phyloP scores from a whole-genome alignment of 2,888 invertebrate species.

The Sipha maydis region DNA sequence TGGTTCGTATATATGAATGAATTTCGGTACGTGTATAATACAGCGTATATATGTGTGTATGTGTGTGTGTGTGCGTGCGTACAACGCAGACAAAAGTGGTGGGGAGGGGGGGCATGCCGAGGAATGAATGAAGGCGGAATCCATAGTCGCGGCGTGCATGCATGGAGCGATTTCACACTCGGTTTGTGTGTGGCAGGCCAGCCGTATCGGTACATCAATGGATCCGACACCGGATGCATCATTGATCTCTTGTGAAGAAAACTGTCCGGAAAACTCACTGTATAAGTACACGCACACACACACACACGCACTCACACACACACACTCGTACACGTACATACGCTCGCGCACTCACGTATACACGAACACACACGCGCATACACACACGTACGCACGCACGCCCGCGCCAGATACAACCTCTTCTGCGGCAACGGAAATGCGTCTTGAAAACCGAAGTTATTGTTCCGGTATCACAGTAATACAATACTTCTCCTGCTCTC shows the following conservation, averaged over 20 bases:
- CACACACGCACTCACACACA: not conserved
- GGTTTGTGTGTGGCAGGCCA: constrained; percentile 61
- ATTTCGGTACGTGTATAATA: constrained; percentile 36
- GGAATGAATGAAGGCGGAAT: constrained; percentile 56
- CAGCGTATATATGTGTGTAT: no score
- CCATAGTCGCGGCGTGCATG: constrained; percentile 57
- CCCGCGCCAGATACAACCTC: not conserved
- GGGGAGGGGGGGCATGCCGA: constrained; percentile 12
- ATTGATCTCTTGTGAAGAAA: constrained; percentile 60
- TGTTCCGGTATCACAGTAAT: not conserved
- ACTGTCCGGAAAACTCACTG: constrained; percentile 47
- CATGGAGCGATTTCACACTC: constrained; percentile 60
- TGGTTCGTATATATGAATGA: constrained; percentile 55
- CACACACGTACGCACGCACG: constrained; percentile 4
- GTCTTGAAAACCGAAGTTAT: constrained; percentile 13
- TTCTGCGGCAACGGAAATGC: not conserved
- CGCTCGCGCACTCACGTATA: no score
- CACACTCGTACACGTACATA: not conserved
- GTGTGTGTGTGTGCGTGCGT: not conserved
- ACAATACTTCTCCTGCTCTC: not conserved
- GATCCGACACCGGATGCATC: constrained; percentile 60
- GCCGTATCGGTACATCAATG: constrained; percentile 59
- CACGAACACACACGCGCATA: not conserved
- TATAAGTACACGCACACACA: not conserved
- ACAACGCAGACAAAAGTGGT: not conserved